Conservation (phyloP, 2,797 vertebrate genomes). For the Gambelia wislizenii region DNA sequence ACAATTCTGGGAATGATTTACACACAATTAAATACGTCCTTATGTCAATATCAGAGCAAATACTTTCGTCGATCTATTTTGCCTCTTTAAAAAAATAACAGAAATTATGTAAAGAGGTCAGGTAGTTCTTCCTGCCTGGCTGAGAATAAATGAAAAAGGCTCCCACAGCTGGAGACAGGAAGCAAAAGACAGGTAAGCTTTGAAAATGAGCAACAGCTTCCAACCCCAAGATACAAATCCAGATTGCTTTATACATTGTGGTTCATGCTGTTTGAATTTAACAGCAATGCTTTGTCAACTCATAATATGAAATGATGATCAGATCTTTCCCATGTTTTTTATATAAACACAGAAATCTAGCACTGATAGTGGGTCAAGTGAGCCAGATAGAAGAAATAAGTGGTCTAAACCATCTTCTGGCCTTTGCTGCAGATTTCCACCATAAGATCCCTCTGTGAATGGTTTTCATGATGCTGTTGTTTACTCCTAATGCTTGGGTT, state of each 20-base stretch:
- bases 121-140: background rate
- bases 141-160: background rate
- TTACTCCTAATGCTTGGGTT: background rate
- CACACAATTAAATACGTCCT: background rate
- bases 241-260: background rate
- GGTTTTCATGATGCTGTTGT: background rate
- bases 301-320: background rate
- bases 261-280: background rate
- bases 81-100: background rate
- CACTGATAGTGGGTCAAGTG: background rate
- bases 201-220: background rate
- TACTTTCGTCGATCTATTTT: background rate
- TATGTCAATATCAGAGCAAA: background rate
- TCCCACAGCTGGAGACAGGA: constrained; percentile 1
- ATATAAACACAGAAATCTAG: background rate
- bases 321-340: background rate
- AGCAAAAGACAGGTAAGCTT: background rate
- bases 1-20: background rate
- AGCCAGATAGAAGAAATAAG: background rate
- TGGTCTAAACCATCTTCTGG: background rate
- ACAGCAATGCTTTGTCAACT: background rate
- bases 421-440: background rate
- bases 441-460: background rate
- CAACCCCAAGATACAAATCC: background rate
- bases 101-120: constrained; percentile 29